Evolutionary conservation across 1,140 invertebrate species (phyloP).

Genomic region (Acromyrmex echinatior): DNA sequence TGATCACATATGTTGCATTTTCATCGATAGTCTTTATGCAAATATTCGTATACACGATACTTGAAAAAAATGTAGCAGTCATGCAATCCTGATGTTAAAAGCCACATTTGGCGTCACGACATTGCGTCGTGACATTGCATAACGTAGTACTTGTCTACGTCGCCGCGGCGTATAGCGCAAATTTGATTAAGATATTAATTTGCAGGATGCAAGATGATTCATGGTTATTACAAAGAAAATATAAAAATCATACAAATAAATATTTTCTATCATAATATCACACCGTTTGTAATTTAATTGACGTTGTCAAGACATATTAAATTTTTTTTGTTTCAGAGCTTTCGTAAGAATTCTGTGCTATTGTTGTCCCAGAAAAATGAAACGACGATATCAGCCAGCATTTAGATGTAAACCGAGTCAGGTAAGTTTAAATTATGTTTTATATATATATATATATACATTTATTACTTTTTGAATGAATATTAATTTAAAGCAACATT

Average conservation of each 20-base stretch:
- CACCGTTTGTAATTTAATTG: conserved; percentile 33
- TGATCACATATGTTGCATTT: conserved; percentile 67
- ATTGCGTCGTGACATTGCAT: conserved; percentile 15
- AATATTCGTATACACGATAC: conserved; percentile 68
- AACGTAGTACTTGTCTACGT: conserved; percentile 18
- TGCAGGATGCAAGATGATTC: not conserved
- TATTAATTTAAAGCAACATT: not conserved
- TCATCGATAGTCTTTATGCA: conserved; percentile 65
- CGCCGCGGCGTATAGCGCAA: not conserved
- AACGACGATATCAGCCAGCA: conserved; percentile 92
- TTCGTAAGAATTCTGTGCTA: conserved; percentile 93
- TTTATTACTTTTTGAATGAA: conserved; percentile 21
- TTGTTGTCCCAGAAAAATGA: conserved; percentile 92
- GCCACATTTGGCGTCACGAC: conserved; percentile 23
- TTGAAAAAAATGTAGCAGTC: conserved; percentile 66
- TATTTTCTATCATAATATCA: not conserved
- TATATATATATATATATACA: not conserved
- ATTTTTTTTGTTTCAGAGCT: conserved; percentile 89
- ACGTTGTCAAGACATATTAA: not conserved
- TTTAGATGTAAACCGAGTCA: conserved; percentile 93
- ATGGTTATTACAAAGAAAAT: not conserved
- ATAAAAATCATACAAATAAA: not conserved
- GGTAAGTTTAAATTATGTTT: conserved; percentile 86
- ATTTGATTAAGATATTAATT: conserved; percentile 25
- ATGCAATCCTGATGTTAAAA: conserved; percentile 71